Evolutionary conservation across 2,797 vertebrate genomes (phyloP), one percentile per base, ranked within the genome.

Genomic region (Coccyzus lansbergi): DNA sequence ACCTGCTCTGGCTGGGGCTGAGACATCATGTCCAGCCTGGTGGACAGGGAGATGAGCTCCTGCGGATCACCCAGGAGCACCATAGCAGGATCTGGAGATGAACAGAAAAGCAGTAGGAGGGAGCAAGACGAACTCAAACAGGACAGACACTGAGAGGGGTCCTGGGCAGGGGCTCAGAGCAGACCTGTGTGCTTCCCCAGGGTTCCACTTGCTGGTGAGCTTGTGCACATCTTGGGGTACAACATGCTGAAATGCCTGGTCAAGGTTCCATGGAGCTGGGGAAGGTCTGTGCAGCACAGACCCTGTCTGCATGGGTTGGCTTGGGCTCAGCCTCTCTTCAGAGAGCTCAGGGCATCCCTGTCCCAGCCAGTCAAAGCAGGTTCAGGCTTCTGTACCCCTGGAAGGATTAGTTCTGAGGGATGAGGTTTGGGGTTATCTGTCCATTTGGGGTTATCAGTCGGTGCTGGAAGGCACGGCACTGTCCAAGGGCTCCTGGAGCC

Each of bases 1-100:
- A 21, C 48, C 63, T 97, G 88, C 71, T 85, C 40, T 63, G 53
- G 48, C 48, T 74, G 70, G 19, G 15, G 83, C 84, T 91, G 76
- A 92, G 88, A 56, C 16, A 2, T 82, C 3, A 26, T 77, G 64
- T 92, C 42, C 83, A 93, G 82, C 81, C 60, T n/a, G 15, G 58
- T 49, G 55, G 26, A 15, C 36, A 53, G 83, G 68, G 69, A 80
- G 92, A 59, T 83, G 52, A 86, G 82, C 58, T 67, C 80, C 81
- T 94, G 93, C 58, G 77, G 46, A 69, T 71, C 74, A 78, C 38
- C 65, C 24, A 60, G 55, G 49, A 82, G 83, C 77, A 25, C 36
- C 8, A 7, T 4, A 81, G 72, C 87, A 83, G 53, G 63, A 83
- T 86, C 42, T 83, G 75, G 72, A 91, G 71, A 83, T 10, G 3